phyloP scores from a whole-genome alignment of 1,140 invertebrate species.

The Myzus persicae region DNA sequence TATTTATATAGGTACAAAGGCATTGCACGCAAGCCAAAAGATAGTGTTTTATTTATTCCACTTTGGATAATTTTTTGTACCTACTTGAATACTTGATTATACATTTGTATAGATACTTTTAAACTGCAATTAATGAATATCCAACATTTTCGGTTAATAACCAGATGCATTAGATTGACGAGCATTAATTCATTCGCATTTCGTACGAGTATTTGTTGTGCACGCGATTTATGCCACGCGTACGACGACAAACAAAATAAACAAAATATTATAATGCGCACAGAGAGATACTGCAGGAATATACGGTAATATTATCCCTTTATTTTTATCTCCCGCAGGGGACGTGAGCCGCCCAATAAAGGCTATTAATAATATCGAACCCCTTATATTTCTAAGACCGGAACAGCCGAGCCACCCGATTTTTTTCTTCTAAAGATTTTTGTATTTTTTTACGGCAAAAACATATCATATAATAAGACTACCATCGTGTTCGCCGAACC shows the following conservation, averaged over 20 bases:
- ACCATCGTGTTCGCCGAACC: neutral
- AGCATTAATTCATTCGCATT: no score
- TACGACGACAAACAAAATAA: neutral
- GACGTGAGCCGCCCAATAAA: neutral
- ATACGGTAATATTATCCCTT: slow-evolving; percentile 28
- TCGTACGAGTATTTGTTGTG: no score
- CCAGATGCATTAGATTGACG: no score
- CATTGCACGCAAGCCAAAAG: no score
- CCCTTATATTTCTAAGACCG: slow-evolving; percentile 39
- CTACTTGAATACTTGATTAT: no score
- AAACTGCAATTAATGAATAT: no score
- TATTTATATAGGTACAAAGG: no score
- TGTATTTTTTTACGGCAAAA: slow-evolving; percentile 15
- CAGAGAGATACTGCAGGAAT: neutral
- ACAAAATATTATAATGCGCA: neutral
- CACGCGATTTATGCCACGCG: no score
- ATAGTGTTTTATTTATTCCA: no score
- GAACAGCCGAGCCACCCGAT: neutral
- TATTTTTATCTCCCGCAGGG: neutral
- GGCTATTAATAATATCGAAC: slow-evolving; percentile 41
- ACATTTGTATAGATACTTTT: no score
- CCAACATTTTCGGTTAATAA: no score
- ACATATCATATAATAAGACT: neutral
- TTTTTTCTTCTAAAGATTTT: slow-evolving; percentile 40
- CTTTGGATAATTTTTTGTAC: no score